A percentile compares a stretch with the other conserved stretches of the same genome.
Evolutionary conservation across 2,797 vertebrate genomes (phyloP).

Genomic region (Falco naumanni): DNA sequence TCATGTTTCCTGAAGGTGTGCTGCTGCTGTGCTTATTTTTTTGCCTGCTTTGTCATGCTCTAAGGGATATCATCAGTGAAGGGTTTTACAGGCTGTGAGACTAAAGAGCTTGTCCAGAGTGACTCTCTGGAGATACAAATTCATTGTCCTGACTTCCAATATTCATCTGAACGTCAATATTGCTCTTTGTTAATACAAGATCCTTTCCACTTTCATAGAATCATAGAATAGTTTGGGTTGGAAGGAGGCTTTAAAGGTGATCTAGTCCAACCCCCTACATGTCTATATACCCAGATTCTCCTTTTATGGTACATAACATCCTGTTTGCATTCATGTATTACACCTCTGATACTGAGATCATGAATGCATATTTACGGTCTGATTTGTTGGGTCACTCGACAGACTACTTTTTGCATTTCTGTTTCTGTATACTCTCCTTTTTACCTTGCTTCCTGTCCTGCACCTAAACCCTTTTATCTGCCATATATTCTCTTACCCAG

Average conservation of each 20-base stretch:
- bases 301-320: not conserved
- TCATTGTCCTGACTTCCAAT: not conserved
- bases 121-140: not conserved
- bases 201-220: not conserved
- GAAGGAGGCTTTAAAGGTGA: not conserved
- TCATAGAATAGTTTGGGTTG: not conserved
- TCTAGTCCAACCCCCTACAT: not conserved
- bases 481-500: not conserved
- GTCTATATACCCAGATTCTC: not conserved
- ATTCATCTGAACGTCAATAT: not conserved
- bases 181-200: not conserved
- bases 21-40: not conserved
- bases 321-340: not conserved
- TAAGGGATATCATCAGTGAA: not conserved
- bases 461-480: not conserved
- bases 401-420: not conserved
- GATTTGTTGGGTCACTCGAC: not conserved
- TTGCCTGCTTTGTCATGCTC: not conserved
- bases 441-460: not conserved
- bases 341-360: not conserved
- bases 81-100: not conserved
- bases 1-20: not conserved
- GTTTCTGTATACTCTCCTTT: not conserved
- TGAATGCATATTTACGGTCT: not conserved
- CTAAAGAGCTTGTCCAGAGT: not conserved